Conservation (phyloP, 2,113 vertebrate genomes). For the Oceanodroma tethys region DNA sequence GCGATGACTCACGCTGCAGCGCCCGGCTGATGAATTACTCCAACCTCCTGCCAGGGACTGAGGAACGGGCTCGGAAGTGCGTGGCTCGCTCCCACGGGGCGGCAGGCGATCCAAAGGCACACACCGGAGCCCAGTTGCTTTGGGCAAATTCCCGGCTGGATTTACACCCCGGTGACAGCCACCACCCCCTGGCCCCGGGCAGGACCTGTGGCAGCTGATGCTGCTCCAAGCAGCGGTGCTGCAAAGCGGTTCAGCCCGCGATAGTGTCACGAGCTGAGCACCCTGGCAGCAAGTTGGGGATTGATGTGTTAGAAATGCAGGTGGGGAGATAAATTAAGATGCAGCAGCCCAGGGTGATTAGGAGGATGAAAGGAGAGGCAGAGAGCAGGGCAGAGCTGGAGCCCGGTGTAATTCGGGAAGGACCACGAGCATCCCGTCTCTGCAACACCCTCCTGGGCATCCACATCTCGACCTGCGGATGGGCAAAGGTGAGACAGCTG, state of each 20-base stretch:
- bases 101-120: not conserved
- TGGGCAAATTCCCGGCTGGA: not conserved
- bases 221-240: not conserved
- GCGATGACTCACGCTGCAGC: conserved; percentile 12
- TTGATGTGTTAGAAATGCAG: accelerated
- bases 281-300: not conserved
- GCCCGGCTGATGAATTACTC: not conserved
- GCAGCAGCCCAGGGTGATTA: not conserved
- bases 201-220: not conserved
- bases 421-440: not conserved
- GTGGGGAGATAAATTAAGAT: not conserved
- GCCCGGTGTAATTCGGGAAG: not conserved
- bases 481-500: accelerated
- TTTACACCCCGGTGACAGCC: not conserved
- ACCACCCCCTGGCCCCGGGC: accelerated
- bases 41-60: not conserved
- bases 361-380: not conserved
- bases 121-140: not conserved
- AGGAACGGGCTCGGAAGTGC: not conserved
- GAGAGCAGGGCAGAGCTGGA: not conserved
- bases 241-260: too few species aligned
- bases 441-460: not conserved
- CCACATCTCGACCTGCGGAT: accelerated
- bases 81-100: not conserved
- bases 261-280: accelerated